Percentiles rank a stretch among this genome's conserved stretches.
phyloP scores from a whole-genome alignment of 2,797 vertebrate species.

The Paramormyrops hopkinsi region DNA sequence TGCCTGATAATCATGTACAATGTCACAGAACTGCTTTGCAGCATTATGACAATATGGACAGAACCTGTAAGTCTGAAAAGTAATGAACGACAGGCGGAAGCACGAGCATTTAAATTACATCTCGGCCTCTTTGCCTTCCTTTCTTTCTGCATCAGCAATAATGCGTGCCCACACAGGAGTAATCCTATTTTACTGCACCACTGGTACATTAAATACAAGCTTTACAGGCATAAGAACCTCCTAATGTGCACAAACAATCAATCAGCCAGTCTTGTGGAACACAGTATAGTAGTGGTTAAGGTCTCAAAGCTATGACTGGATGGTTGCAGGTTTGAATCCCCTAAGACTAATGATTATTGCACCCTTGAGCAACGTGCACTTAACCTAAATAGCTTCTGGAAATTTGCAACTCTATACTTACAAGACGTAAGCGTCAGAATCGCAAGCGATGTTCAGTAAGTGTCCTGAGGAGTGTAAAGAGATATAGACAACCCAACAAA shows the following conservation, averaged over 20 bases:
- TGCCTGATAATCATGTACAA: constrained; percentile 33
- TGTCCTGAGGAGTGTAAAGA: background rate
- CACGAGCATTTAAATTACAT: background rate
- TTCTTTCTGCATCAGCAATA: constrained; percentile 14
- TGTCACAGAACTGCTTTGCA: constrained; percentile 27
- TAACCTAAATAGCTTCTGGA: constrained; percentile 6
- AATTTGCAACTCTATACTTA: background rate
- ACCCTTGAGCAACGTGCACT: background rate
- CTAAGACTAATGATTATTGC: background rate
- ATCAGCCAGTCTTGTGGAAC: constrained; percentile 1
- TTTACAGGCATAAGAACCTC: constrained; percentile 8
- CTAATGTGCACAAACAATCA: constrained; percentile 19
- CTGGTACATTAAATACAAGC: constrained; percentile 10
- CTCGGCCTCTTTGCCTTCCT: background rate
- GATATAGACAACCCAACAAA: background rate
- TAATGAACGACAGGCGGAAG: background rate
- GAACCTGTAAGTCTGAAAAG: background rate
- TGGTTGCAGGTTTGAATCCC: constrained; percentile 7
- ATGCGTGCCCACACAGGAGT: background rate
- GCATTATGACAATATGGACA: constrained; percentile 32
- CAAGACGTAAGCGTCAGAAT: background rate
- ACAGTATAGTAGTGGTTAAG: background rate
- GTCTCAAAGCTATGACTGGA: background rate
- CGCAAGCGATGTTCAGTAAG: background rate
- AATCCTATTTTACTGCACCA: constrained; percentile 10